These are phyloP conservation scores for Callocephalon fimbriatum DNA, from an alignment of 2,113 vertebrate species.

Conservation along the genomic window DNA sequence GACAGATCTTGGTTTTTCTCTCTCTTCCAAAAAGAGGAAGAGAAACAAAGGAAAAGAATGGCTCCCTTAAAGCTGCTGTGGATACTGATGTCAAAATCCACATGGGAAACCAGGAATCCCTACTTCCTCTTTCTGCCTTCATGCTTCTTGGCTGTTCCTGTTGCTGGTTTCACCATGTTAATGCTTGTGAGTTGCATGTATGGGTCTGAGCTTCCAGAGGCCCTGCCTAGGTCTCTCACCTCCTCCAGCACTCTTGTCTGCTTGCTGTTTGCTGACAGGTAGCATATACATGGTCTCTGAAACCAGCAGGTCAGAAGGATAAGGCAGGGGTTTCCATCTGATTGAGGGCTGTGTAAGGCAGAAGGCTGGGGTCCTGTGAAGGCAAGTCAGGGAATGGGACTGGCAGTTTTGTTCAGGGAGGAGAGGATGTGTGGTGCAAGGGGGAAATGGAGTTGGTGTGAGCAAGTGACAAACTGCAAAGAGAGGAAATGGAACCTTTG, in stretches of 20 bases:
- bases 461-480: neutral
- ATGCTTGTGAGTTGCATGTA: rapidly evolving
- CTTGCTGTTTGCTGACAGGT: rapidly evolving
- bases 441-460: neutral
- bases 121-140: neutral
- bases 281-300: rapidly evolving
- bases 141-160: rapidly evolving
- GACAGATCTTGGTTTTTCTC: neutral
- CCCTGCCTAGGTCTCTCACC: neutral
- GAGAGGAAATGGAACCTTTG: neutral
- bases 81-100: neutral
- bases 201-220: rapidly evolving
- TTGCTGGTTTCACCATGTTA: rapidly evolving
- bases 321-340: neutral
- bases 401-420: neutral
- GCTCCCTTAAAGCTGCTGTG: neutral
- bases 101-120: neutral
- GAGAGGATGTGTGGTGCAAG: neutral
- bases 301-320: neutral
- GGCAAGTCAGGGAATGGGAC: neutral
- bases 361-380: rapidly evolving
- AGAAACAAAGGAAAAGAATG: neutral
- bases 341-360: neutral
- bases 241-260: rapidly evolving
- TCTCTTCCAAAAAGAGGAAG: neutral